phyloP scores from a whole-genome alignment of 2,113 vertebrate species.

The Tyto alba region DNA sequence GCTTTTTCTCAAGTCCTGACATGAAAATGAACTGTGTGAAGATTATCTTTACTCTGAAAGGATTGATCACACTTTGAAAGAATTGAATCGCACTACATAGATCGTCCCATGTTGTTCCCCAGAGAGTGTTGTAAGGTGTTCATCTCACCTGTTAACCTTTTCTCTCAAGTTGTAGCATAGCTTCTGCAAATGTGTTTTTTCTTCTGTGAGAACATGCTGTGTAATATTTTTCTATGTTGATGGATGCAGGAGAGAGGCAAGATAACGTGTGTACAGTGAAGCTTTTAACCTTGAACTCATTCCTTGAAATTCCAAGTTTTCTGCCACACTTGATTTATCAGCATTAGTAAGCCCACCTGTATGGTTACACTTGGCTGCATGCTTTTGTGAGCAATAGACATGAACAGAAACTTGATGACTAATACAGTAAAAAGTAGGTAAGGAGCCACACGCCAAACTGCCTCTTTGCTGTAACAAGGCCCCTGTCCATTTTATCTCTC shows the following conservation, averaged over 20 bases:
- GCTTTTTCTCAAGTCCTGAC: background rate
- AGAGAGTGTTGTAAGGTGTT: background rate
- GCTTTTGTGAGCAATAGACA: background rate
- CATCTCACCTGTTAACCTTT: background rate
- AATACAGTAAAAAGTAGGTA: background rate
- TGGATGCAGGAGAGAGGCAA: background rate
- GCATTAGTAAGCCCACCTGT: background rate
- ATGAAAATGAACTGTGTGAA: background rate
- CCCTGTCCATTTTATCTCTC: background rate
- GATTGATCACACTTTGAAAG: background rate
- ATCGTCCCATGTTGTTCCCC: background rate
- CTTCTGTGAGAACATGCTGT: background rate
- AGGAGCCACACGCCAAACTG: background rate
- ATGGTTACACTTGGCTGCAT: background rate
- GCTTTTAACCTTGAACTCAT: background rate
- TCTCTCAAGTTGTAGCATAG: background rate
- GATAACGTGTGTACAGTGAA: background rate
- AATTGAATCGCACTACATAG: accelerated
- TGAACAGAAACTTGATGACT: background rate
- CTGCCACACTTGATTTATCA: background rate
- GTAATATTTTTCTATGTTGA: background rate
- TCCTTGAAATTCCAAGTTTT: background rate
- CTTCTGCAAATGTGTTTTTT: background rate
- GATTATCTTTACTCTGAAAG: background rate
- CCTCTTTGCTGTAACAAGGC: background rate